Conservation (phyloP, 2,113 vertebrate species). For the Pipra filicauda region DNA sequence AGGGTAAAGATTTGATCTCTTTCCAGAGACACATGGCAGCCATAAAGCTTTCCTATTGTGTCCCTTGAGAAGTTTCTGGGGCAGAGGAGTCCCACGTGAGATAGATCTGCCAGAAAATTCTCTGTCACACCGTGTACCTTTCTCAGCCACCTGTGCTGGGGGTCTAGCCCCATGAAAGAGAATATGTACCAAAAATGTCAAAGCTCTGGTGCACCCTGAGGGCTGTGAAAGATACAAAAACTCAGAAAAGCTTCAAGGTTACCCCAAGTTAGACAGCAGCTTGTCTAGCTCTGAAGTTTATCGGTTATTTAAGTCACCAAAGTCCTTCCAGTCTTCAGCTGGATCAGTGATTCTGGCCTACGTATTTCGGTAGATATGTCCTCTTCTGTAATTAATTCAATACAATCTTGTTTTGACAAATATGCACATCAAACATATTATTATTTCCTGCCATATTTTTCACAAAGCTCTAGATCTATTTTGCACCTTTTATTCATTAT, state of each 20-base stretch:
- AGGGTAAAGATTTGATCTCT: not conserved
- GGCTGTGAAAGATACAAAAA: not conserved
- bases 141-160: not conserved
- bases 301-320: not conserved
- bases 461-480: not conserved
- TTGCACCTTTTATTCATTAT: not conserved
- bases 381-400: not conserved
- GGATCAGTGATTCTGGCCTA: not conserved
- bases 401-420: not conserved
- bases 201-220: not conserved
- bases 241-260: not conserved
- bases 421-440: not conserved
- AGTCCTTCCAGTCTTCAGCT: not conserved
- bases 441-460: not conserved
- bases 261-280: not conserved
- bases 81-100: not conserved
- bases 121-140: accelerated
- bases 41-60: not conserved
- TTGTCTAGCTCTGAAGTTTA: not conserved
- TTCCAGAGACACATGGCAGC: not conserved
- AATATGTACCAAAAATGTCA: not conserved
- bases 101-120: not conserved
- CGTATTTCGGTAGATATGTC: not conserved
- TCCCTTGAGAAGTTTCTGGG: not conserved
- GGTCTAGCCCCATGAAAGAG: not conserved